phyloP scores from a whole-genome alignment of 2,797 vertebrate genomes.

The Pelobates cultripes region DNA sequence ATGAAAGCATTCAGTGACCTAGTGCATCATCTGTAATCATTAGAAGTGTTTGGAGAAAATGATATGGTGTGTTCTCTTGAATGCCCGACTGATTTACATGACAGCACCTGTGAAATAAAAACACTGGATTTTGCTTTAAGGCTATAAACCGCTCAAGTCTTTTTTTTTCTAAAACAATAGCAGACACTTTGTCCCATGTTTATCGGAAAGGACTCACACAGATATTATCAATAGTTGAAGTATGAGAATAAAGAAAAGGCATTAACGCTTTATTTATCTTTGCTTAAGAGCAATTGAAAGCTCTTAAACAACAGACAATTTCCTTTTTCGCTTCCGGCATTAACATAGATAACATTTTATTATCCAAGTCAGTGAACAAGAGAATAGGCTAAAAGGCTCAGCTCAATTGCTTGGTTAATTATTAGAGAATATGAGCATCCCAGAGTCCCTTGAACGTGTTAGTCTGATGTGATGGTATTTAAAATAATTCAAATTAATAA shows the following conservation, averaged over 20 bases:
- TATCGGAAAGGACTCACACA: slow-evolving; percentile 44
- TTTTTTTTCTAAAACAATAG: slow-evolving; percentile 59
- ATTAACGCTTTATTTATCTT: slow-evolving; percentile 61
- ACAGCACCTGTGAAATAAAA: slow-evolving; percentile 29
- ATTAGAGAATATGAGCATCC: background rate
- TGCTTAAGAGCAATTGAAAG: slow-evolving; percentile 69
- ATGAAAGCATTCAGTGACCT: slow-evolving; percentile 13
- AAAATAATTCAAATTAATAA: too few relatives aligned
- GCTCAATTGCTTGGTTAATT: background rate
- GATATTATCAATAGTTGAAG: slow-evolving; percentile 61
- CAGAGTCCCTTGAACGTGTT: background rate
- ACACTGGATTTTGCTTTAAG: slow-evolving; percentile 20
- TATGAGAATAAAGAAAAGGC: slow-evolving; percentile 66
- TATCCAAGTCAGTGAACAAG: slow-evolving; percentile 15
- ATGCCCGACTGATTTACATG: background rate
- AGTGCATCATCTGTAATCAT: slow-evolving; percentile 18
- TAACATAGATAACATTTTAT: slow-evolving; percentile 54
- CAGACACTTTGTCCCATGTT: slow-evolving; percentile 51
- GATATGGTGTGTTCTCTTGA: background rate
- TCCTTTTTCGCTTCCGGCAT: slow-evolving; percentile 63
- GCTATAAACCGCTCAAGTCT: slow-evolving; percentile 18
- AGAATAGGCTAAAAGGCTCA: background rate
- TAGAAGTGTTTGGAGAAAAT: slow-evolving; percentile 8
- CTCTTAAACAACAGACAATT: slow-evolving; percentile 66
- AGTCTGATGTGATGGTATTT: too few relatives aligned